Percentiles rank a stretch among this genome's conserved stretches.
Evolutionary conservation across 2,888 invertebrate species (phyloP).

Genomic region (Ophion costatus): DNA sequence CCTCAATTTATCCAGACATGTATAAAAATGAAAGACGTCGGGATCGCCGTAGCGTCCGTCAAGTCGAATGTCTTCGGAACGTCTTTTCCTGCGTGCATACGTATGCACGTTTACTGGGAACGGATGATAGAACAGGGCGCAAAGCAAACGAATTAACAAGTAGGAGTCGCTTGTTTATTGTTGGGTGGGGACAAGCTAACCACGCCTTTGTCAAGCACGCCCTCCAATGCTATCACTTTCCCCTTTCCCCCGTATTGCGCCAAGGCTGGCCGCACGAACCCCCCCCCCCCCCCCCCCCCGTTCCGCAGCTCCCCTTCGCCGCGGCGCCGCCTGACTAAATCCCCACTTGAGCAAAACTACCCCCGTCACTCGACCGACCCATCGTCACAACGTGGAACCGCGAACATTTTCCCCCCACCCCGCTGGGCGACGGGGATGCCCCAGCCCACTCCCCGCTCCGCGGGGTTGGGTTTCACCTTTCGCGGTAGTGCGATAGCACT

Average conservation of each 20-base stretch:
- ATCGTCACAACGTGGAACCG: constrained; percentile 55
- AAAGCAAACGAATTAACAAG: constrained; percentile 82
- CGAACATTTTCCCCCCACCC: constrained; percentile 40
- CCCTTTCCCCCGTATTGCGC: constrained; percentile 69
- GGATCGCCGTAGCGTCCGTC: too few relatives aligned
- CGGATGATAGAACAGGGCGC: constrained; percentile 65
- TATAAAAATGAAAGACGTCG: too few relatives aligned
- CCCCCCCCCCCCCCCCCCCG: neutral
- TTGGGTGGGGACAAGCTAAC: constrained; percentile 81
- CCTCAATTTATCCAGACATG: too few relatives aligned
- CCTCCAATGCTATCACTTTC: constrained; percentile 78
- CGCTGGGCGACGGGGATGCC: constrained; percentile 41
- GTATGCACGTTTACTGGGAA: constrained; percentile 5
- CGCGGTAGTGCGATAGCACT: constrained; percentile 58
- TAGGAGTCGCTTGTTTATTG: constrained; percentile 81
- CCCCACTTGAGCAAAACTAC: constrained; percentile 57
- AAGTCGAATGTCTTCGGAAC: neutral
- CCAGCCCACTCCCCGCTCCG: constrained; percentile 60
- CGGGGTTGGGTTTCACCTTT: constrained; percentile 55
- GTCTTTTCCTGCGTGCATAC: constrained; percentile 2
- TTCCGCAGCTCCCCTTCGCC: neutral
- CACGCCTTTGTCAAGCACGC: constrained; percentile 82
- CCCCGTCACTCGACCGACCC: constrained; percentile 54
- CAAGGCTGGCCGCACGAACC: constrained; percentile 56
- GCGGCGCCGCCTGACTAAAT: neutral